These are phyloP conservation scores for Oryzaephilus surinamensis DNA, from an alignment of 1,140 invertebrate species.

Conservation along the genomic window DNA sequence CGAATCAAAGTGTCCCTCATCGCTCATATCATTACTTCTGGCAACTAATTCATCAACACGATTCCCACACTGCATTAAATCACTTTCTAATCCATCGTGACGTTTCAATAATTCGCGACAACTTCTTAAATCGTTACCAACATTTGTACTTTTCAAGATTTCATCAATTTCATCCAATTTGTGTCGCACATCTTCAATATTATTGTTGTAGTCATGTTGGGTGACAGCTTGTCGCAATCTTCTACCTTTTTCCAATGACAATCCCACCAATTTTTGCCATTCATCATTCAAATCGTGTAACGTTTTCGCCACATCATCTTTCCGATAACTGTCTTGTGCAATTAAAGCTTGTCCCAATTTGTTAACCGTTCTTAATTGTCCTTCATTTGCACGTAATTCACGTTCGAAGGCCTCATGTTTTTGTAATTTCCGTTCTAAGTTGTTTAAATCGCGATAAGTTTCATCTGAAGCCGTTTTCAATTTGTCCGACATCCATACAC, in stretches of 20 bases:
- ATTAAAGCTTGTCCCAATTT: conserved; percentile 63
- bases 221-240: conserved; percentile 65
- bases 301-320: conserved; percentile 52
- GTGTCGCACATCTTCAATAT: conserved; percentile 66
- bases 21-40: conserved; percentile 80
- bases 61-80: conserved; percentile 65
- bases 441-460: conserved; percentile 82
- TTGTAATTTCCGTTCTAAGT: conserved; percentile 87
- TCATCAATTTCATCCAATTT: conserved; percentile 70
- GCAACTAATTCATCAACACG: conserved; percentile 64
- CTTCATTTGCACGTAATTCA: conserved; percentile 85
- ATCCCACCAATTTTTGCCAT: conserved; percentile 57
- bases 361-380: conserved; percentile 73
- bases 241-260: conserved; percentile 74
- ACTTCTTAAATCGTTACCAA: conserved; percentile 74
- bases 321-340: conserved; percentile 57
- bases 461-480: conserved; percentile 84
- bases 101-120: conserved; percentile 83
- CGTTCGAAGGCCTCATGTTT: conserved; percentile 97
- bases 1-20: conserved; percentile 89
- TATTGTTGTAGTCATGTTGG: conserved; percentile 67
- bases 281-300: conserved; percentile 58
- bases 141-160: conserved; percentile 66
- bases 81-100: conserved; percentile 72
- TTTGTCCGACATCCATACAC: conserved; percentile 87